Evolutionary conservation across 1,140 invertebrate genomes (phyloP).

Genomic region (Drosophila elegans): DNA sequence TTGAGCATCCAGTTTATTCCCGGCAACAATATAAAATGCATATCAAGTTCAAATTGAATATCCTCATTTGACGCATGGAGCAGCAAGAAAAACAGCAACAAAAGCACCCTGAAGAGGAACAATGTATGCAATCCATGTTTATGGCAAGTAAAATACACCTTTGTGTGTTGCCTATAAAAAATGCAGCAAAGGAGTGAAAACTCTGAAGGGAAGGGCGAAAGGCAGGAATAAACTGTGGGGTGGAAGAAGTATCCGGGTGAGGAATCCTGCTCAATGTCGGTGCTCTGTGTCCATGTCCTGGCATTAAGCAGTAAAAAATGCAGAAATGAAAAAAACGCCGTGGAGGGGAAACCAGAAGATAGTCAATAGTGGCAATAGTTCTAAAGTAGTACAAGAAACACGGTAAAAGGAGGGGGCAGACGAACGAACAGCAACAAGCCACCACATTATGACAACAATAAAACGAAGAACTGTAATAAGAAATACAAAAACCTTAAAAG

Average conservation of each 20-base stretch:
- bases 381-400: constrained; percentile 48
- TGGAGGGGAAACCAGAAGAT: constrained; percentile 2
- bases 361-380: constrained; percentile 57
- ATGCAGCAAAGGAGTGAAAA: constrained; percentile 38
- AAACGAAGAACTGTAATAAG: constrained; percentile 56
- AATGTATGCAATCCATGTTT: constrained; percentile 65
- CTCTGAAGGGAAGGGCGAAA: constrained; percentile 6
- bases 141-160: constrained; percentile 65
- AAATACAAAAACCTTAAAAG: constrained; percentile 23
- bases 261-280: constrained; percentile 9
- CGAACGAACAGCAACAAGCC: constrained; percentile 57
- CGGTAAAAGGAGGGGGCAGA: constrained; percentile 4
- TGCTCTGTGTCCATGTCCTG: constrained; percentile 27
- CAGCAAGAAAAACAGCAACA: constrained; percentile 26
- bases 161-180: constrained; percentile 57
- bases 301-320: constrained; percentile 69
- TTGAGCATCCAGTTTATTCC: constrained; percentile 18
- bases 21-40: constrained; percentile 55
- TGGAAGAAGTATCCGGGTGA: constrained; percentile 8
- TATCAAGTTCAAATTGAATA: constrained; percentile 74
- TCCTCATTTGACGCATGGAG: constrained; percentile 60
- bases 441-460: constrained; percentile 80
- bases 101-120: constrained; percentile 20
- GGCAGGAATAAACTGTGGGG: constrained; percentile 28
- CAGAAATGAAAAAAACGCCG: constrained; percentile 30